These are phyloP conservation scores for Corythucha ciliata DNA, from an alignment of 2,888 invertebrate species.

Conservation along the genomic window DNA sequence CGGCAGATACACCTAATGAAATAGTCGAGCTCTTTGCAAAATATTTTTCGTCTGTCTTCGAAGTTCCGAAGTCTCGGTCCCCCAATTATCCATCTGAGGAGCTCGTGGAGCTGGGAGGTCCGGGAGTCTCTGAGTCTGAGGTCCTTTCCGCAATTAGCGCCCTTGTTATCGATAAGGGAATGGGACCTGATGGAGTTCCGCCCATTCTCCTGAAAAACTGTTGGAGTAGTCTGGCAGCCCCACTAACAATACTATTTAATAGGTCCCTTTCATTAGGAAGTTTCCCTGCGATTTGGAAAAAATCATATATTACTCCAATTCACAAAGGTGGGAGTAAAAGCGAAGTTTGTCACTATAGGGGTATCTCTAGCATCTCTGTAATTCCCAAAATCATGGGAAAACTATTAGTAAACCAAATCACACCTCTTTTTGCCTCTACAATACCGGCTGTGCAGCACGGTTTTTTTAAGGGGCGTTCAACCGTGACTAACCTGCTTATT, in stretches of 20 bases:
- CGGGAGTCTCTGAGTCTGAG: too few relatives aligned
- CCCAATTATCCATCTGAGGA: too few relatives aligned
- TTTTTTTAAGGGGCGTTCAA: slow-evolving; percentile 4
- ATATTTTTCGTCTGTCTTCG: too few relatives aligned
- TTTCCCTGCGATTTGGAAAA: neutral
- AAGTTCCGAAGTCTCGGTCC: too few relatives aligned
- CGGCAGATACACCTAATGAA: too few relatives aligned
- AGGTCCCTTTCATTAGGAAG: neutral
- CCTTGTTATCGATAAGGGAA: too few relatives aligned
- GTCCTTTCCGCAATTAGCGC: too few relatives aligned
- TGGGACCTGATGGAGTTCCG: too few relatives aligned
- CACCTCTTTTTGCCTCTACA: neutral
- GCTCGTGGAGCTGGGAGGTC: too few relatives aligned
- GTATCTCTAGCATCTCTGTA: slow-evolving; percentile 1
- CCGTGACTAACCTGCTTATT: slow-evolving; percentile 4
- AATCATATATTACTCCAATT: neutral
- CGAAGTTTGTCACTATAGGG: neutral
- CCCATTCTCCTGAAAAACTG: too few relatives aligned
- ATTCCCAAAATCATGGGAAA: slow-evolving; percentile 13
- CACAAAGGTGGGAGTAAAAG: slow-evolving; percentile 1
- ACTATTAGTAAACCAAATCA: neutral
- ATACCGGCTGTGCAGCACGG: slow-evolving; percentile 8
- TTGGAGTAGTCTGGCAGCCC: too few relatives aligned
- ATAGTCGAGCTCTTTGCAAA: too few relatives aligned
- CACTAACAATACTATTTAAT: neutral